Evolutionary conservation across 2,113 vertebrate species (phyloP).

Genomic region (Hypomesus transpacificus): DNA sequence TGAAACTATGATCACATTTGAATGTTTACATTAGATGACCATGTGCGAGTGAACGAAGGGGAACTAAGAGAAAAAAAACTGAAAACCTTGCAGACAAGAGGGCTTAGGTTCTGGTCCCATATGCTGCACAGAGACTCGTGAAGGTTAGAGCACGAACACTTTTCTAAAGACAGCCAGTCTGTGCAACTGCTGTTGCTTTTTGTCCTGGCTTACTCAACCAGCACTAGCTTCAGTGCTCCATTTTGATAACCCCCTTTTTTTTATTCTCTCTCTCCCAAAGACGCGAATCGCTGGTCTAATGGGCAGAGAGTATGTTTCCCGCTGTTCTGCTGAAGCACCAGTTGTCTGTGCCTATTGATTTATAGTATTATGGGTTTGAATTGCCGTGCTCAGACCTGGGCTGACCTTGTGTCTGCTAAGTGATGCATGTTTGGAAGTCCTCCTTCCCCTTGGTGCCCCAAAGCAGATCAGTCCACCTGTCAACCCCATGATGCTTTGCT

Average conservation of each 20-base stretch:
- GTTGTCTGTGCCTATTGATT: constrained; percentile 40
- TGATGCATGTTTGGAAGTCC: constrained; percentile 36
- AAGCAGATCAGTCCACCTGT: constrained; percentile 34
- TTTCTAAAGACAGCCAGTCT: background rate
- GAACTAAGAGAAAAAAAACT: background rate
- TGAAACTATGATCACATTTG: too few relatives aligned
- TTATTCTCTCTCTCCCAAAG: constrained; percentile 10
- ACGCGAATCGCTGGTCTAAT: constrained; percentile 24
- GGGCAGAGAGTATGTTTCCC: constrained; percentile 16
- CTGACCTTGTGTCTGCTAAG: constrained; percentile 29
- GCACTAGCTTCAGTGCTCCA: background rate
- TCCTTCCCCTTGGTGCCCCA: constrained; percentile 27
- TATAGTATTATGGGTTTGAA: constrained; percentile 37
- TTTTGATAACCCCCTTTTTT: constrained; percentile 31
- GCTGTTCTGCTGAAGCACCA: constrained; percentile 12
- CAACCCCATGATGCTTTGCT: constrained; percentile 29
- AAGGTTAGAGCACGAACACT: background rate
- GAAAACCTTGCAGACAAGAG: background rate
- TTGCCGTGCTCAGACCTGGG: constrained; percentile 22
- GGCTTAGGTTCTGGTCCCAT: background rate
- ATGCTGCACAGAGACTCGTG: background rate
- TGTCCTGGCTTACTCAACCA: background rate
- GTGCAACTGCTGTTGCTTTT: background rate
- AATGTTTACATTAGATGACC: too few relatives aligned
- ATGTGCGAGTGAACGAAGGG: too few relatives aligned